These are phyloP conservation scores for Bombus consobrinus DNA, from an alignment of 1,140 invertebrate genomes.

Conservation along the genomic window DNA sequence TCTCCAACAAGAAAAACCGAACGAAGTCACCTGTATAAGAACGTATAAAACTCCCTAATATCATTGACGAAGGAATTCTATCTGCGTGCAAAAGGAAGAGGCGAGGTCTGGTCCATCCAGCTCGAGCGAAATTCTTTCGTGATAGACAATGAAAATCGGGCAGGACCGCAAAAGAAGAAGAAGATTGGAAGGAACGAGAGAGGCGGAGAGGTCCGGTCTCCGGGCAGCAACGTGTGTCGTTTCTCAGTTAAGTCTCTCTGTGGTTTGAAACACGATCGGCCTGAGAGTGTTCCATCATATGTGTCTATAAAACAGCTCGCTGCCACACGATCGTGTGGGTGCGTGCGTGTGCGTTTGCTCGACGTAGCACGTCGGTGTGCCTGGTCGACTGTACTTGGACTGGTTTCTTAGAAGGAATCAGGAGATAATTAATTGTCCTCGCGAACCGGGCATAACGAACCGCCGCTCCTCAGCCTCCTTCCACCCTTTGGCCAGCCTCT, in stretches of 20 bases:
- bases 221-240: conserved; percentile 68
- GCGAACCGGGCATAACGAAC: conserved; percentile 76
- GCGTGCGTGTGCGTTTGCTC: conserved; percentile 53
- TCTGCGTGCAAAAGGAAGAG: neutral
- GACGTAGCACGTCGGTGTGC: conserved; percentile 58
- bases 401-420: conserved; percentile 81
- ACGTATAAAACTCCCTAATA: neutral
- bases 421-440: conserved; percentile 81
- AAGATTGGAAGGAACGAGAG: neutral
- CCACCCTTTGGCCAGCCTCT: conserved; percentile 39
- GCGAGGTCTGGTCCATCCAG: neutral
- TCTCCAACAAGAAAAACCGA: neutral
- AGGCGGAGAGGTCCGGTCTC: conserved; percentile 20
- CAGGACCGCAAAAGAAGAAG: conserved; percentile 6
- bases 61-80: neutral
- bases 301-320: conserved; percentile 80
- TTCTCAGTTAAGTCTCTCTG: conserved; percentile 80
- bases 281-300: conserved; percentile 83
- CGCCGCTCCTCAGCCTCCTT: conserved; percentile 38
- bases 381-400: conserved; percentile 72
- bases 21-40: neutral
- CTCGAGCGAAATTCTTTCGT: conserved; percentile 9
- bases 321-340: conserved; percentile 54
- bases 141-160: conserved; percentile 55
- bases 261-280: conserved; percentile 83